Base-by-base conservation (phyloP, 2,888 invertebrate genomes). In the Antheraea assamensis region DNA sequence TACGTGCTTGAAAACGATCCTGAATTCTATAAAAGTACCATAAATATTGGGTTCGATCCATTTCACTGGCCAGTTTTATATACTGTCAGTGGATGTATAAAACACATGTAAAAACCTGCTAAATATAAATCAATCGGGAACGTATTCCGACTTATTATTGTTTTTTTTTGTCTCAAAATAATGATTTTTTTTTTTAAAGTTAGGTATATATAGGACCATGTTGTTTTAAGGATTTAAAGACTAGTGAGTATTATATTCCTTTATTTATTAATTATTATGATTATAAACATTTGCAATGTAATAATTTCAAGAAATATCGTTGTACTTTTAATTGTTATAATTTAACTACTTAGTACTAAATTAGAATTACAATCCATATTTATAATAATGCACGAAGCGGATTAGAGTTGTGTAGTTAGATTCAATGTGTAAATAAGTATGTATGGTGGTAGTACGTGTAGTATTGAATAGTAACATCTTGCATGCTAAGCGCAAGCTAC, bases 391-490 rank as follows among this genome's bases (percentile, higher is more conserved):
- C 74, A 75, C 68, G 72, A 77, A 78, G 77, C 77, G 80, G 76
- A 80, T 83, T 84, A 81, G 78, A 79, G 80, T 79, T 75, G 77
- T 77, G 78, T 75, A 76, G 72, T 74, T 79, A 80, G 78, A 78
- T 80, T 78, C 76, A 77, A 78, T 80, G 80, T 82, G 78, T 81
- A 80, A 77, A 78, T 83, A 83, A 83, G 82, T 86, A 80, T 80
- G 83, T 84, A 84, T 81, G 79, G 35, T 68, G 7, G 42, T 1
- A 42, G 19, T 68, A 35, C 68, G 35, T 83, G 83, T 85, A 89
- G 85, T 83, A 88, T 83, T 85, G 87, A 89, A 88, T 87, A 88
- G 90, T 82, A 92, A 92, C 90, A 92, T 93, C 90, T 90, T 92
- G 91, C 90, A 92, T 90, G 89, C 87, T 92, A 89, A 92, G 87